phyloP scores from a whole-genome alignment of 64 coral and sea anemone species.

The Porites lutea region DNA sequence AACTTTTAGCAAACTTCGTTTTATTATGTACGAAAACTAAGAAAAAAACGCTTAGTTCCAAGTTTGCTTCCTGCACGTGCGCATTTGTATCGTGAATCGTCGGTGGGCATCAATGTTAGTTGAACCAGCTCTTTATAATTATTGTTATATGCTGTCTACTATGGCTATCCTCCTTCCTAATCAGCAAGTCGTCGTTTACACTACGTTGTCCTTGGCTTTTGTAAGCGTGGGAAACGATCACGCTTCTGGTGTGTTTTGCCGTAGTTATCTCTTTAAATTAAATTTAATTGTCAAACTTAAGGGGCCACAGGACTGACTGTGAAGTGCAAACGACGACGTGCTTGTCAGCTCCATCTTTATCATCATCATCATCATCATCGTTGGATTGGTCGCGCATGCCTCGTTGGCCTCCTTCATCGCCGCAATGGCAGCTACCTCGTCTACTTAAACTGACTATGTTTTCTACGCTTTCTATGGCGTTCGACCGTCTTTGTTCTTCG shows the following conservation, averaged over 20 bases:
- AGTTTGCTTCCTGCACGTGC: background rate
- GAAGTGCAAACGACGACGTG: too few relatives aligned
- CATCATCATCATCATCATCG: background rate
- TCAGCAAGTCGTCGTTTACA: background rate
- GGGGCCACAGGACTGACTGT: too few relatives aligned
- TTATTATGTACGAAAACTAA: background rate
- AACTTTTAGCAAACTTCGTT: background rate
- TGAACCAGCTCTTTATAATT: background rate
- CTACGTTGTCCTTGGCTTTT: background rate
- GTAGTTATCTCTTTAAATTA: too few relatives aligned
- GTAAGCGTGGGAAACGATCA: background rate
- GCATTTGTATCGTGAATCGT: background rate
- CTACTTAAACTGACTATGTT: background rate
- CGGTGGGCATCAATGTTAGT: background rate
- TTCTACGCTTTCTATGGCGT: background rate
- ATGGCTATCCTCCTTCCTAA: background rate
- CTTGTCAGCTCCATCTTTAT: too few relatives aligned
- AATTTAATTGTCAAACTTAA: too few relatives aligned
- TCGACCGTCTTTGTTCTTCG: background rate
- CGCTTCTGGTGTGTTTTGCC: too few relatives aligned
- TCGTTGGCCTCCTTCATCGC: background rate
- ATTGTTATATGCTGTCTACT: background rate
- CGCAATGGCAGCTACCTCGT: background rate
- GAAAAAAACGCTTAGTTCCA: background rate
- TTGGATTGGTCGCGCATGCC: background rate